Base-by-base conservation (phyloP, 2,888 invertebrate genomes). In the Mechanitis mazaeus region DNA sequence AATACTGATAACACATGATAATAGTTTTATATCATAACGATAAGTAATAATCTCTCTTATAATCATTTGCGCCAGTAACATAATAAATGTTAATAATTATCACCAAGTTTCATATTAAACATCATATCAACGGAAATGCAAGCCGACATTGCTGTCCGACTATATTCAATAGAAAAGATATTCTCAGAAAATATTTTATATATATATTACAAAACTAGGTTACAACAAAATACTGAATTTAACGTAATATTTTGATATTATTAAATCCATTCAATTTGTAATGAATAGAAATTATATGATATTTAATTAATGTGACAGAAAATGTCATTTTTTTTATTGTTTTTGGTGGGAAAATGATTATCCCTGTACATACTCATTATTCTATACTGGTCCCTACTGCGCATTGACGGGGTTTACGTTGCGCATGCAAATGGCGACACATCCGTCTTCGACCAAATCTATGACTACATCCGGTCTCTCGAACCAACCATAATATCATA, bases 401-500 rank as follows among this genome's bases (percentile, higher is more conserved):
- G 72, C 71, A 72, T 72, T 74, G 76, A 76, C 72, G 71, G 64
- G 72, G 73, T 69, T 71, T 79, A 73, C 79, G 79, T 70, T 75
- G 73, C 77, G 88, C 81, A 89, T 88, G 83, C 83, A 83, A 87
- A 88, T 86, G 80, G 73, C 71, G 67, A 71, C 71, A 83, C 86
- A 87, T 89, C 88, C 88, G 87, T 77, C 80, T 77, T 72, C 78
- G 73, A 79, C 80, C 80, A 74, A 85, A 84, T 82, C 79, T 79
- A 75, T 68, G 69, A 71, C 72, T 71, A 81, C 76, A 80, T 87
- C 87, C 87, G 87, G 85, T 71, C 80, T 76, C 74, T 70, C 69
- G 68, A 66, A 61, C 64, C 64, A 68, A 64, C 68, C 68, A 71
- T 65, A 64, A 67, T 64, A 58, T 68, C 66, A 56, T 69, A 67